Conservation (phyloP, 2,113 vertebrate genomes). For the Siniperca chuatsi region DNA sequence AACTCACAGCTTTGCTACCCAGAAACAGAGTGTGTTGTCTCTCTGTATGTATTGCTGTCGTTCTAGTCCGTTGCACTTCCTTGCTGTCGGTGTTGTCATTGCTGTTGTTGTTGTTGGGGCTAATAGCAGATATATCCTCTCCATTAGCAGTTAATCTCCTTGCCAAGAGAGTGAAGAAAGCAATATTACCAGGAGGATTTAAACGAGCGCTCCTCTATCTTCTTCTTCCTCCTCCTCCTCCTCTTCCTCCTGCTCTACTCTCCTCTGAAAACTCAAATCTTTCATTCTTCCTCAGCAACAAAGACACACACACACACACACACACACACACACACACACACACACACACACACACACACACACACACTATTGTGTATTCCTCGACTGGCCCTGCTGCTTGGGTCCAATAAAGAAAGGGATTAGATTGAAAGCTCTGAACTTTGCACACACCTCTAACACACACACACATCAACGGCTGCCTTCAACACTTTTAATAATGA, state of each 20-base stretch:
- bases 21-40: neutral
- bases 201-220: constrained; percentile 43
- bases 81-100: neutral
- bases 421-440: constrained; percentile 50
- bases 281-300: constrained; percentile 27
- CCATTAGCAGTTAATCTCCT: constrained; percentile 65
- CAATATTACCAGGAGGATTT: constrained; percentile 63
- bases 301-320: constrained; percentile 9
- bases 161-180: constrained; percentile 62
- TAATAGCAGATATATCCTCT: constrained; percentile 52
- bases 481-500: constrained; percentile 38
- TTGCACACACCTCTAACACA: constrained; percentile 42
- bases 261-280: constrained; percentile 28
- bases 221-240: constrained; percentile 19
- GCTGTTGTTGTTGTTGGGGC: constrained; percentile 38
- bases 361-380: constrained; percentile 29
- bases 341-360: constrained; percentile 4
- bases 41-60: neutral
- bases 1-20: neutral
- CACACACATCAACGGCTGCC: constrained; percentile 17
- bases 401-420: constrained; percentile 64
- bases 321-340: neutral
- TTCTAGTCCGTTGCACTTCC: neutral
- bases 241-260: constrained; percentile 18
- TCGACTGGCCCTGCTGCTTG: constrained; percentile 15